phyloP scores from a whole-genome alignment of 2,113 vertebrate genomes.

The Cebus imitator region DNA sequence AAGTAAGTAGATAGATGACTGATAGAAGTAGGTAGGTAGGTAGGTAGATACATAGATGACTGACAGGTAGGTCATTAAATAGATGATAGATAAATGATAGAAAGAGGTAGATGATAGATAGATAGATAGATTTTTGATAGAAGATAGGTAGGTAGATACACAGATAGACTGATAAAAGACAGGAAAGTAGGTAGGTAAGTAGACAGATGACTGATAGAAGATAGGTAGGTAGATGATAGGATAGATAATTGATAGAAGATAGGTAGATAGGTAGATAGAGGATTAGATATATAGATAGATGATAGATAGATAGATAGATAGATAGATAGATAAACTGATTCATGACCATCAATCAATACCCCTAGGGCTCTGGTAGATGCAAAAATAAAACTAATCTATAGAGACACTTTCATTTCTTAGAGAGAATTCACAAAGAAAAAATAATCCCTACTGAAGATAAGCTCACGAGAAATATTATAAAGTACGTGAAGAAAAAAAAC shows the following conservation, averaged over 20 bases:
- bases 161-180: no score
- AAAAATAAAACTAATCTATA: background rate
- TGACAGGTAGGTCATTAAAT: background rate
- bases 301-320: background rate
- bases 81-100: background rate
- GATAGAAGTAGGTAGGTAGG: no score
- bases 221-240: no score
- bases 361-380: background rate
- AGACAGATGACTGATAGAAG: no score
- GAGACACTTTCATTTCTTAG: background rate
- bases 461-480: background rate
- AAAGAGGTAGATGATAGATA: no score
- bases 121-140: no score
- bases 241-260: background rate
- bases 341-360: background rate
- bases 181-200: no score
- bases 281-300: background rate
- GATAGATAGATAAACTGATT: background rate
- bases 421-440: background rate
- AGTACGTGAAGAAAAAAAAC: background rate
- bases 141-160: no score
- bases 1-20: no score
- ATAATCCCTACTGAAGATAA: background rate
- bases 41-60: no score
- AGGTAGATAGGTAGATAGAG: background rate